Evolutionary conservation across 2,113 vertebrate genomes (phyloP).

Genomic region (Okapia johnstoni): DNA sequence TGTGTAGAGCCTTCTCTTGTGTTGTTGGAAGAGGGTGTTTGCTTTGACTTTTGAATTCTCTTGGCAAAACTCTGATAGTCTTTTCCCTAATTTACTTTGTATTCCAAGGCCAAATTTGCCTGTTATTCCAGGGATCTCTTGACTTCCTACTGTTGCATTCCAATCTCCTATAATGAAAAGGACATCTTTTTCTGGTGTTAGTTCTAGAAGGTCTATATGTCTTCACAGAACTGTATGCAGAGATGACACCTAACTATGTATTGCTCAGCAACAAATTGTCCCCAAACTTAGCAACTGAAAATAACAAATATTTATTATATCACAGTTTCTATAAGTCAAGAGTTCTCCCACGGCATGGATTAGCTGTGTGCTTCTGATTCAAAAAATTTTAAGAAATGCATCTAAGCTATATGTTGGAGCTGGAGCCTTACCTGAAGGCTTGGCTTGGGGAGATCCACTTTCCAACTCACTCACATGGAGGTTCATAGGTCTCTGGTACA

Average conservation of each 20-base stretch:
- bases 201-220: not conserved
- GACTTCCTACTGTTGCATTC: not conserved
- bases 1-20: not conserved
- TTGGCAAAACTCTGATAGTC: not conserved
- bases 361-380: not conserved
- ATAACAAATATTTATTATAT: not conserved
- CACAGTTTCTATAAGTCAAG: not conserved
- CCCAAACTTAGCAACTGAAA: not conserved
- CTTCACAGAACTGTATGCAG: not conserved
- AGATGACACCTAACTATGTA: not conserved
- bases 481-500: not conserved
- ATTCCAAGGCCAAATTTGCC: not conserved
- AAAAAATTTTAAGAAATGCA: not conserved
- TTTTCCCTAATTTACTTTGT: not conserved
- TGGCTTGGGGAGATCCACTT: not conserved
- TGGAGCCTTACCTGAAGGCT: not conserved
- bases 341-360: not conserved
- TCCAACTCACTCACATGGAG: not conserved
- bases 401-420: not conserved
- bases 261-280: not conserved
- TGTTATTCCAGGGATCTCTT: not conserved
- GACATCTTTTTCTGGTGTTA: not conserved
- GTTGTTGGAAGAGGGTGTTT: not conserved
- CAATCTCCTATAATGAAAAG: not conserved
- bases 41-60: not conserved